Evolutionary conservation across 2,113 vertebrate genomes (phyloP).

Genomic region (Leucosticte australis): DNA sequence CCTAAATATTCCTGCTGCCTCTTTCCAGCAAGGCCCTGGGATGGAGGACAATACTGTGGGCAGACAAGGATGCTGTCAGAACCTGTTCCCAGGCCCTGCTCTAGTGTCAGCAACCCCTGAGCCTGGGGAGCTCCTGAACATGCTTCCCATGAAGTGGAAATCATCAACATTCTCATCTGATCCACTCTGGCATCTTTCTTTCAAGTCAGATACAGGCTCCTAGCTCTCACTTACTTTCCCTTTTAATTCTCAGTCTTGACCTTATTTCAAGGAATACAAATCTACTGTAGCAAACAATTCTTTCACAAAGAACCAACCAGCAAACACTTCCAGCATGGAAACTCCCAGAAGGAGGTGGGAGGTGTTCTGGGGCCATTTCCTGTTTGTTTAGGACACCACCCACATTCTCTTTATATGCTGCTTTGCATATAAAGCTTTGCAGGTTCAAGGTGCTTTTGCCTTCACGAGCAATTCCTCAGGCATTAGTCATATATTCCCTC

Average conservation of each 20-base stretch:
- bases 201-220: background rate
- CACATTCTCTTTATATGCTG: background rate
- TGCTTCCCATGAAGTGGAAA: background rate
- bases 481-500: background rate
- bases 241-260: background rate
- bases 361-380: background rate
- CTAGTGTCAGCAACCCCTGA: background rate
- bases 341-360: background rate
- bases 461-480: background rate
- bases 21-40: background rate
- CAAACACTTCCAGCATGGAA: background rate
- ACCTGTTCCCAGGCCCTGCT: background rate
- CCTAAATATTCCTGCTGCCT: background rate
- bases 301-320: background rate
- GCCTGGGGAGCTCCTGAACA: background rate
- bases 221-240: background rate
- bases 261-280: background rate
- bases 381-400: background rate
- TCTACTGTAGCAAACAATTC: background rate
- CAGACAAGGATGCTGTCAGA: background rate
- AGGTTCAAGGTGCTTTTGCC: background rate
- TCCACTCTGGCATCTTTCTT: background rate
- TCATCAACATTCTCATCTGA: background rate
- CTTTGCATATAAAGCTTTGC: background rate
- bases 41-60: background rate